Percentiles rank a stretch among this genome's conserved stretches.
phyloP scores from a whole-genome alignment of 2,113 vertebrate genomes.

The Picathartes gymnocephalus region DNA sequence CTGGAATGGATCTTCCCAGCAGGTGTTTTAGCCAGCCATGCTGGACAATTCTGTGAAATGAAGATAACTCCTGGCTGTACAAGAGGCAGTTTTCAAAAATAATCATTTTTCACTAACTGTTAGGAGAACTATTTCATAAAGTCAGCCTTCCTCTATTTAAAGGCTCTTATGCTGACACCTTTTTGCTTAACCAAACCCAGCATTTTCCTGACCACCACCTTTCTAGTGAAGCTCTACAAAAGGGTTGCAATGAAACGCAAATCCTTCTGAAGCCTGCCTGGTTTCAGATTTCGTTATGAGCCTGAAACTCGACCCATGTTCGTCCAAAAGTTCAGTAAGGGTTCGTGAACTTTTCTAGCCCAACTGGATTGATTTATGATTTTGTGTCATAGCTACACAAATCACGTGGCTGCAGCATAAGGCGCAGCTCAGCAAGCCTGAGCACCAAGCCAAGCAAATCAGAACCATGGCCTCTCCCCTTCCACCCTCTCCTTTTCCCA shows the following conservation, averaged over 20 bases:
- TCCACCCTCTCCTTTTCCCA: constrained; percentile 12
- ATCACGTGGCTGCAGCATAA: background rate
- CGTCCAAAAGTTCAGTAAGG: constrained; percentile 43
- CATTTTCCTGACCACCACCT: background rate
- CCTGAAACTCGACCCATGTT: constrained; percentile 43
- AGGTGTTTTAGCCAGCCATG: background rate
- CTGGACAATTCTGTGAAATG: background rate
- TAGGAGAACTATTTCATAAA: background rate
- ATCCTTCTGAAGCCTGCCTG: constrained; percentile 37
- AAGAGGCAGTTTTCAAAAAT: background rate
- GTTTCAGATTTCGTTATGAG: constrained; percentile 17
- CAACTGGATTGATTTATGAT: constrained; percentile 49
- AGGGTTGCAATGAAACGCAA: background rate
- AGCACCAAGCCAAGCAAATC: background rate
- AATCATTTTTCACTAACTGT: background rate
- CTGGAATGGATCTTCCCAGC: background rate
- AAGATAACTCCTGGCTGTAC: background rate
- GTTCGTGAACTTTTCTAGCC: constrained; percentile 58
- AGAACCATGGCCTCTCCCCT: background rate
- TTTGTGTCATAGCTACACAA: constrained; percentile 29
- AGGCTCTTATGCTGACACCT: background rate
- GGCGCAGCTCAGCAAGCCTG: background rate
- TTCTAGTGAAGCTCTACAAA: background rate
- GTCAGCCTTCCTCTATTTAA: background rate
- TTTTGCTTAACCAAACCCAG: background rate